Evolutionary conservation across 2,888 invertebrate species (phyloP), one percentile per base, ranked within the genome.

Genomic region (Craniophora ligustri): DNA sequence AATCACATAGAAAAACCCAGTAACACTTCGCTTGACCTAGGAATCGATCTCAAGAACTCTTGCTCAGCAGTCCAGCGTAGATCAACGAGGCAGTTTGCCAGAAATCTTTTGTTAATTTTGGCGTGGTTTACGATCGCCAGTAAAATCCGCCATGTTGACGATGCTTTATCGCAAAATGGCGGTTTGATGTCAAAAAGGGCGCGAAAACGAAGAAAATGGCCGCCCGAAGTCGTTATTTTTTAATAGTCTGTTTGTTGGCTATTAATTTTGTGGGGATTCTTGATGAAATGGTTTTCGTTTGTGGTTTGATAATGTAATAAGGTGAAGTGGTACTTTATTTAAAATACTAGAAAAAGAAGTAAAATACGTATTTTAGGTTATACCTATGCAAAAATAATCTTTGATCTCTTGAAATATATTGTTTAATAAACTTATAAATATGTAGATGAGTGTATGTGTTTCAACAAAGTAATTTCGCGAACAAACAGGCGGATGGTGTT

Each of bases 81-180:
- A n/a, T n/a, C n/a, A n/a, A n/a, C n/a, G n/a, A n/a, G n/a, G n/a
- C n/a, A n/a, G n/a, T n/a, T n/a, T n/a, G n/a, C n/a, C n/a, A n/a
- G n/a, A n/a, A n/a, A 84, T 82, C 85, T 85, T 86, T 86, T 83
- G 90, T 89, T 89, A 91, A 90, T 91, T 90, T 91, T 85, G 85
- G 85, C 86, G 80, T 81, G 78, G 72, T 90, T 90, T 89, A 89
- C 84, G 88, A 86, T 64, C 81, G 76, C 76, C 79, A 76, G 73
- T 88, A 87, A 89, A 76, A 85, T 74, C 76, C 79, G 84, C 87
- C 88, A 89, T 91, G 68, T 88, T 87, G 82, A 76, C 77, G 79
- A 76, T 78, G 73, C 72, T 80, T 76, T 69, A 77, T 75, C 77
- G 69, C 80, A 84, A 88, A 78, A 89, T 88, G 89, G 87, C 79